phyloP scores from a whole-genome alignment of 1,140 invertebrate genomes.

The Neotoxoptera formosana region DNA sequence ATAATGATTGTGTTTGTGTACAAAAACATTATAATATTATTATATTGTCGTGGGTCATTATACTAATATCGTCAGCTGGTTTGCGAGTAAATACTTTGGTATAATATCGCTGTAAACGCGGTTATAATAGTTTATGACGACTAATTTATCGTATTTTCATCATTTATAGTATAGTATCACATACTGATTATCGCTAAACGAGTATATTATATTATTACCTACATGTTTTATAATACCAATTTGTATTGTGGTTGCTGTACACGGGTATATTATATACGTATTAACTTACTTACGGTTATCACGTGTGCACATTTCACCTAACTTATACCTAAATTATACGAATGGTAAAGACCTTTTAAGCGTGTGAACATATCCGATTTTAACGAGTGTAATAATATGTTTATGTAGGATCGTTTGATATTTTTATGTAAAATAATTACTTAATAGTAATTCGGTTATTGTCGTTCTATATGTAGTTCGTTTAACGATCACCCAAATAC shows the following conservation, averaged over 20 bases:
- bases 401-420: neutral
- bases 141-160: neutral
- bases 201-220: neutral
- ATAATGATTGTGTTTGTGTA: neutral
- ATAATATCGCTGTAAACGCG: neutral
- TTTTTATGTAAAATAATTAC: neutral
- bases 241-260: neutral
- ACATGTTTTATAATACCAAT: neutral
- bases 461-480: neutral
- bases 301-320: too few species aligned
- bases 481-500: neutral
- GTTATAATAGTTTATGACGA: neutral
- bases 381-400: neutral
- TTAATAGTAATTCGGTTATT: neutral
- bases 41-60: neutral
- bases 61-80: neutral
- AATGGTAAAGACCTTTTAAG: neutral
- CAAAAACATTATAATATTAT: slow-evolving; percentile 23
- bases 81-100: neutral
- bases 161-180: neutral
- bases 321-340: neutral
- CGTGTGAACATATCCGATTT: neutral
- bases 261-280: neutral
- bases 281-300: neutral
- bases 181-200: neutral